A percentile compares a stretch with the other conserved stretches of the same genome.
These are phyloP conservation scores for Pachyuromys duprasi DNA, from an alignment of 2,797 vertebrate species.

Conservation along the genomic window DNA sequence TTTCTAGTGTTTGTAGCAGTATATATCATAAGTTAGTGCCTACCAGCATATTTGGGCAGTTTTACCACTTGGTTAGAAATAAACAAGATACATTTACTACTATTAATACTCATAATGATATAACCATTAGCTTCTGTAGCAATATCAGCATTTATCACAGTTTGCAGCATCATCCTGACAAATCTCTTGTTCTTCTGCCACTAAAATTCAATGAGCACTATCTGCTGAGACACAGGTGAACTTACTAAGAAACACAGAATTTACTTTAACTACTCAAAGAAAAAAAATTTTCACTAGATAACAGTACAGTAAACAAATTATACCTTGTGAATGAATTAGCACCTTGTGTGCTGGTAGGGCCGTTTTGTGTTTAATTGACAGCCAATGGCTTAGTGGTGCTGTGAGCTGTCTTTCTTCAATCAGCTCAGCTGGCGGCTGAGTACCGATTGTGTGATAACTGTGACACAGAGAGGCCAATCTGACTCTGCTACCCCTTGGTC, in stretches of 20 bases:
- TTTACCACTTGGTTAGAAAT: neutral
- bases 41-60: neutral
- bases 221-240: neutral
- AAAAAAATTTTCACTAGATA: neutral
- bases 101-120: neutral
- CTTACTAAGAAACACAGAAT: conserved; percentile 6
- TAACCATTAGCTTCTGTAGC: neutral
- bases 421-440: neutral
- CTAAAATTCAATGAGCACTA: neutral
- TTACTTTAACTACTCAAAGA: neutral
- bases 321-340: neutral
- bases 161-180: neutral
- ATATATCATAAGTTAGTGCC: neutral
- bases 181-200: neutral
- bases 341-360: neutral
- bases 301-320: neutral
- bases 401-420: neutral
- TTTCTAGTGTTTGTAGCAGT: neutral
- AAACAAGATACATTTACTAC: neutral
- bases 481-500: neutral
- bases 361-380: neutral
- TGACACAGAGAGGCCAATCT: neutral
- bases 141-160: neutral
- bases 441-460: neutral
- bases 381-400: neutral